These are phyloP conservation scores for Epistrophe grossulariae DNA, from an alignment of 2,888 invertebrate species.

Conservation along the genomic window DNA sequence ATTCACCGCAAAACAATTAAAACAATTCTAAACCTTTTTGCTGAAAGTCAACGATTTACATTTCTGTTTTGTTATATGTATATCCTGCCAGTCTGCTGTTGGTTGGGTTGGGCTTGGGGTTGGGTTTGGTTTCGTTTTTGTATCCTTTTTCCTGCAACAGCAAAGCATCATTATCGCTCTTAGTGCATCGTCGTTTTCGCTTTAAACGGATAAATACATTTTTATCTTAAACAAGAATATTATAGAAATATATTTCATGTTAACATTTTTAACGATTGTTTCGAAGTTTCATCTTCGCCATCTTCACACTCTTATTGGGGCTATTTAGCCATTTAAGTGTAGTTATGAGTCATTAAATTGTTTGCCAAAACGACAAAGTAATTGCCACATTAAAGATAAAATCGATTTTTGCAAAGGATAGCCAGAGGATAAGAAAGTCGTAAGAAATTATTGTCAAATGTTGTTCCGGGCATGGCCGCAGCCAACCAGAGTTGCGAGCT, in stretches of 20 bases:
- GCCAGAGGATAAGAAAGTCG: constrained; percentile 29
- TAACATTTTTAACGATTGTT: constrained; percentile 65
- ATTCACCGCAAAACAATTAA: constrained; percentile 45
- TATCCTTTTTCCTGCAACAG: constrained; percentile 38
- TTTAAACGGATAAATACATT: constrained; percentile 14
- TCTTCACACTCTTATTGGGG: constrained; percentile 58
- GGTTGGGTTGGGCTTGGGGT: too few relatives aligned
- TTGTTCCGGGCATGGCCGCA: constrained; percentile 20
- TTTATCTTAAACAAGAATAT: constrained; percentile 7
- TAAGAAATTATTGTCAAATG: constrained; percentile 53
- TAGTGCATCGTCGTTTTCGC: constrained; percentile 32
- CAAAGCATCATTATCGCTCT: constrained; percentile 58
- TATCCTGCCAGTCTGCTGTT: constrained; percentile 49
- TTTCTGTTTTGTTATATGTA: constrained; percentile 60
- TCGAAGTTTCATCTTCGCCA: constrained; percentile 58
- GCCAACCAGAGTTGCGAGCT: constrained; percentile 11
- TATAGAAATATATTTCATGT: constrained; percentile 39
- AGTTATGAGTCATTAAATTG: constrained; percentile 75
- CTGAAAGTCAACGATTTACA: constrained; percentile 59
- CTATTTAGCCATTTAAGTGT: constrained; percentile 62
- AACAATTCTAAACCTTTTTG: constrained; percentile 40
- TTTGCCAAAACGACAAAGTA: constrained; percentile 67
- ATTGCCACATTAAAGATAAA: constrained; percentile 70
- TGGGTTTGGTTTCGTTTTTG: constrained; percentile 28
- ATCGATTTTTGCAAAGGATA: constrained; percentile 57